Evolutionary conservation across 2,113 vertebrate species (phyloP), one percentile per base, ranked within the genome.

Genomic region (Centropus unirufus): DNA sequence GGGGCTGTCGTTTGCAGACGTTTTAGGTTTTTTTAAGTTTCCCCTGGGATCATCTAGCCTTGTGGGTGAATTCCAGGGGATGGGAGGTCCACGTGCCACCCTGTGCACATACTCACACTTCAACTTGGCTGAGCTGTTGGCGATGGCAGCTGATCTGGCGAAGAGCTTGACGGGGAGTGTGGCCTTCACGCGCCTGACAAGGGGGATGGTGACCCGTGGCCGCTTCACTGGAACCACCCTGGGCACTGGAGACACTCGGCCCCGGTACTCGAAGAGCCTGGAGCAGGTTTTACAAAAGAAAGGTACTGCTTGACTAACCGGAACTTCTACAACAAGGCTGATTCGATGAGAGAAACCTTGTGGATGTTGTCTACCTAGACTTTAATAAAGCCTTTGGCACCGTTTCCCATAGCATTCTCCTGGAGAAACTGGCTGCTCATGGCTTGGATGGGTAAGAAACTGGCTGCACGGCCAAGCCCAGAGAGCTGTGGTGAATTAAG

Each of bases 211-310:
- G 95, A 98, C 98, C 36, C 99, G 98, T 1, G 98, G 98, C 66
- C 99, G 98, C 96, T 99, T 99, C 92, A 99, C 98, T 0, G 99
- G 99, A 44, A 99, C 98, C 59, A 98, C 98, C 49, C 98, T 98
- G 54, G 99, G 99, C 64, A 57, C 98, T 0, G 98, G 98, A 4
- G 99, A 99, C 47, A 99, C 98, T 51, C 98, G 96, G 76, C 99
- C 98, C 49, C 98, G 97, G 87, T 98, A 99, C 92, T 99, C 99
- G 9, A 99, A 99, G 91, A 99, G 98, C 98, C 99, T 99, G 84
- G 15, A 44, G 61, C 3, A 1, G 24, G 9, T 20, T 49, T 49
- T 49, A 49, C 22, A 49, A 49, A 49, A 49, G 21, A 9, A 19
- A 49, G 47, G 21, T 49, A 19, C 20, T 49, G 47, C 47, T 22